phyloP scores from a whole-genome alignment of 2,888 invertebrate genomes.

The Desoria tigrina region DNA sequence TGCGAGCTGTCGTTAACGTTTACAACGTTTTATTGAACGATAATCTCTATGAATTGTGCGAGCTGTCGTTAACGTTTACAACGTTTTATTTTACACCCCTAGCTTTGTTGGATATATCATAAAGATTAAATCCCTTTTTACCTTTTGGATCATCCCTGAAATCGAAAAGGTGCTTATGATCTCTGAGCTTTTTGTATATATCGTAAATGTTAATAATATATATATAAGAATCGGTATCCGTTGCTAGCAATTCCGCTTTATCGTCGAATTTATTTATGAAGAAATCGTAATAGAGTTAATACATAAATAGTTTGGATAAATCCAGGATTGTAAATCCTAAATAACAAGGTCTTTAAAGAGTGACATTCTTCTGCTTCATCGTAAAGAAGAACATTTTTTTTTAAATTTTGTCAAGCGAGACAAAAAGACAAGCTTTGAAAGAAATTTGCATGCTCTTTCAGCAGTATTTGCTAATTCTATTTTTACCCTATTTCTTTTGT shows the following conservation, averaged over 20 bases:
- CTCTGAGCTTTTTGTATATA: constrained; percentile 26
- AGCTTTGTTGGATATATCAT: constrained; percentile 36
- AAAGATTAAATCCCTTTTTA: constrained; percentile 19
- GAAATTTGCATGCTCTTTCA: neutral
- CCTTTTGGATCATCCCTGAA: constrained; percentile 29
- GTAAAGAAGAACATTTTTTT: neutral
- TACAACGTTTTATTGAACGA: no score
- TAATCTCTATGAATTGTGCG: no score
- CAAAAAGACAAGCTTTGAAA: constrained; percentile 24
- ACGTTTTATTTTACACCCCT: no score
- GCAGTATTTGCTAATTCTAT: constrained; percentile 22
- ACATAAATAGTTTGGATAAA: constrained; percentile 26
- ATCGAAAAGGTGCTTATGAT: constrained; percentile 26
- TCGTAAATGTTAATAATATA: constrained; percentile 35
- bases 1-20: no score
- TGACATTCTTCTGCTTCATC: constrained; percentile 10
- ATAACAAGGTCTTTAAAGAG: constrained; percentile 30
- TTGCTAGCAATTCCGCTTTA: constrained; percentile 18
- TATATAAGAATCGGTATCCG: constrained; percentile 42
- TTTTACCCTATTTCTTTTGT: constrained; percentile 12
- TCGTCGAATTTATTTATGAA: constrained; percentile 27
- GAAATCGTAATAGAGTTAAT: constrained; percentile 26
- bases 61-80: no score
- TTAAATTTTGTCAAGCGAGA: neutral
- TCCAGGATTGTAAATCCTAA: constrained; percentile 33